These are phyloP conservation scores for Parnassius glacialis DNA, from an alignment of 2,888 invertebrate genomes.

Conservation along the genomic window DNA sequence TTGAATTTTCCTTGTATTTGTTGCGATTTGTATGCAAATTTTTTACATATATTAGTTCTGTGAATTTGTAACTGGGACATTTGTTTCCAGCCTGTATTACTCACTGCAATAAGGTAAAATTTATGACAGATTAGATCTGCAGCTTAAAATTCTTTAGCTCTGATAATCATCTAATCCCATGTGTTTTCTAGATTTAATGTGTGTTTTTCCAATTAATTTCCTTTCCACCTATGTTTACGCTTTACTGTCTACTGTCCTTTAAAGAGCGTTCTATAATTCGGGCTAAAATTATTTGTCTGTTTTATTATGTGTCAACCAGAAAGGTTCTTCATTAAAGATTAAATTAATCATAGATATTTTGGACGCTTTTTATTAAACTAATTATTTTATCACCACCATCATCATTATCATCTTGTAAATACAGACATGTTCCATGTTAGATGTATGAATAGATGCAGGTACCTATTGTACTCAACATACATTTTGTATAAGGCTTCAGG, in stretches of 20 bases:
- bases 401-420: no score
- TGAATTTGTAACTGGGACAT: conserved; percentile 15
- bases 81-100: conserved; percentile 6
- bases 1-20: conserved; percentile 21
- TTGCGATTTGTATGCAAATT: conserved; percentile 20
- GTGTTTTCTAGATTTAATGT: conserved; percentile 22
- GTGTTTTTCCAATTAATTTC: conserved; percentile 20
- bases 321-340: conserved; percentile 30
- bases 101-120: conserved; percentile 14
- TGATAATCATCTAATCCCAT: conserved; percentile 21
- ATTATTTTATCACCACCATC: neutral
- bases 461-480: no score
- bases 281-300: conserved; percentile 32
- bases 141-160: conserved; percentile 17
- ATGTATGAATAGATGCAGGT: no score
- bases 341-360: conserved; percentile 21
- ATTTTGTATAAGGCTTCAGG: no score
- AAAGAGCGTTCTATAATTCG: conserved; percentile 12
- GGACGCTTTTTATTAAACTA: neutral
- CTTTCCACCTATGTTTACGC: conserved; percentile 2
- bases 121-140: conserved; percentile 14
- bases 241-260: neutral
- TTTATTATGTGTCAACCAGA: conserved; percentile 35
- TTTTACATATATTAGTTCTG: conserved; percentile 17
- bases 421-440: no score